These are phyloP conservation scores for Stictocephala bisonia DNA, from an alignment of 2,888 invertebrate species.

Conservation along the genomic window DNA sequence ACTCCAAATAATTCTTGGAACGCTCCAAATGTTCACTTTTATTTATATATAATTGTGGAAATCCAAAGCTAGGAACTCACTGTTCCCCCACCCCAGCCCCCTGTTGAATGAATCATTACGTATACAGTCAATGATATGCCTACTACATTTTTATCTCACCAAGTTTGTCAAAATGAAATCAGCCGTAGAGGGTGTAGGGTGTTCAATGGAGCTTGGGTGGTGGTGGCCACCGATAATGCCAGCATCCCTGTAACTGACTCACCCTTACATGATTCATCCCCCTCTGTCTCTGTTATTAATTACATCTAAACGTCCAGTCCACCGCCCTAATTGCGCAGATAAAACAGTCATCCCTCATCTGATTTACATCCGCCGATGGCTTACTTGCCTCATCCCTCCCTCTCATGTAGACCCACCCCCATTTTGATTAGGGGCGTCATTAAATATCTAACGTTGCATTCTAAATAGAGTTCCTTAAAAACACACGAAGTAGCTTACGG, in stretches of 20 bases:
- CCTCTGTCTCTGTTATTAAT: slow-evolving; percentile 40
- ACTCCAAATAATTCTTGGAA: no score
- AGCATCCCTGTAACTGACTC: neutral
- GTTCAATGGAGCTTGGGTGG: neutral
- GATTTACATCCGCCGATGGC: slow-evolving; percentile 27
- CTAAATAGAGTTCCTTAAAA: no score
- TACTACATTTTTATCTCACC: slow-evolving; percentile 1
- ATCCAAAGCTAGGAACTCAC: no score
- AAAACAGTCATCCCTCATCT: slow-evolving; percentile 34
- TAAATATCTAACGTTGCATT: no score
- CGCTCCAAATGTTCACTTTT: no score
- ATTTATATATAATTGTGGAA: no score
- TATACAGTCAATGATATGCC: neutral
- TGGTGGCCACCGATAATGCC: no score
- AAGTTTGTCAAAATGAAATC: slow-evolving; percentile 27
- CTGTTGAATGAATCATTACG: neutral
- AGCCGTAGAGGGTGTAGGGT: neutral
- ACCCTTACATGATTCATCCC: slow-evolving; percentile 21
- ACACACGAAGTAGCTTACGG: no score
- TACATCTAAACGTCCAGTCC: slow-evolving; percentile 40
- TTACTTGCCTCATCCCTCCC: no score
- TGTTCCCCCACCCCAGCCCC: no score
- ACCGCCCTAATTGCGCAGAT: slow-evolving; percentile 33
- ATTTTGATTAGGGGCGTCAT: no score
- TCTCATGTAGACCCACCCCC: neutral